Percentiles rank a stretch among this genome's conserved stretches.
phyloP scores from a whole-genome alignment of 2,888 invertebrate species.

The Meiosimyza decipiens region DNA sequence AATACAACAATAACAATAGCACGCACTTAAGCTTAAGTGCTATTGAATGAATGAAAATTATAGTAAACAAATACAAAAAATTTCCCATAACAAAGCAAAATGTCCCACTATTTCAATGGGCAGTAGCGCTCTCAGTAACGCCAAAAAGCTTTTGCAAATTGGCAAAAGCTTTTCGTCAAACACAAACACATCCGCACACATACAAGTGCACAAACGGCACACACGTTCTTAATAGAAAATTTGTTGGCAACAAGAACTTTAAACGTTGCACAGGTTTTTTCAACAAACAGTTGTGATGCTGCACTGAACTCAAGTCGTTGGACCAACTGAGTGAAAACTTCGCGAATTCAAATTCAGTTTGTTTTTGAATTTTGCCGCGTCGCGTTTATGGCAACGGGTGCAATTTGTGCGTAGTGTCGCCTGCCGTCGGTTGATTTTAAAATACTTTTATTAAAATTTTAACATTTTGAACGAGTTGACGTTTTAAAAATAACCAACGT shows the following conservation, averaged over 20 bases:
- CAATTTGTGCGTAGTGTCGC: not conserved
- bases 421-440: not conserved
- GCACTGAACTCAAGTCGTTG: not conserved
- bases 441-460: no score
- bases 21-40: conserved; percentile 11
- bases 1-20: not conserved
- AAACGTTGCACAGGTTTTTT: no score
- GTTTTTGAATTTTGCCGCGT: conserved; percentile 54
- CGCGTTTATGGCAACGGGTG: conserved; percentile 43
- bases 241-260: no score
- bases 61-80: conserved; percentile 14
- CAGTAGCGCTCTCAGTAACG: no score
- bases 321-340: conserved; percentile 1
- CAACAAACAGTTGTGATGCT: conserved; percentile 1
- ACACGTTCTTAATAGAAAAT: no score
- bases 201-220: no score
- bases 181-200: no score
- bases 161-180: not conserved
- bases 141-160: no score
- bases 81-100: conserved; percentile 39
- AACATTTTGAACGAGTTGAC: no score
- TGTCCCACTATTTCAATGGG: conserved; percentile 29
- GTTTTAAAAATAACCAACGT: no score
- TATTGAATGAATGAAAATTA: conserved; percentile 9
- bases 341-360: conserved; percentile 19